These are phyloP conservation scores for Dicentrarchus labrax DNA, from an alignment of 2,113 vertebrate genomes.

Conservation along the genomic window DNA sequence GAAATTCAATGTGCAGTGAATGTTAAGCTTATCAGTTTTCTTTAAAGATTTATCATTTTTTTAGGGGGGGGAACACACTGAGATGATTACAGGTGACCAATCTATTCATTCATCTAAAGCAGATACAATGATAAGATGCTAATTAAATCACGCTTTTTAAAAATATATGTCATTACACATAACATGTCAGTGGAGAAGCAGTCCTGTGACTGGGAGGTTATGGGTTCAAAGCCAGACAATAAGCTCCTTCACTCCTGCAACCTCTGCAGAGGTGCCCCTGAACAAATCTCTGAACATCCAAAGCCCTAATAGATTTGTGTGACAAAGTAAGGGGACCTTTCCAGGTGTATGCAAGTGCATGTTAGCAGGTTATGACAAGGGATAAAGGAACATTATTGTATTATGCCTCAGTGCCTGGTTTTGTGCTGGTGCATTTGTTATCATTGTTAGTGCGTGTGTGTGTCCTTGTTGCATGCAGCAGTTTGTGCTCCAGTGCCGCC, in stretches of 20 bases:
- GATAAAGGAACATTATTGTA: neutral
- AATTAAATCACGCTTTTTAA: constrained; percentile 46
- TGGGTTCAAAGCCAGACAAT: neutral
- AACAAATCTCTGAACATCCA: constrained; percentile 6
- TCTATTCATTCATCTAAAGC: constrained; percentile 52
- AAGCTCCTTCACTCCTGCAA: neutral
- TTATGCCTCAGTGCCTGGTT: neutral
- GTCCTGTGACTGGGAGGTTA: neutral
- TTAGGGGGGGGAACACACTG: neutral
- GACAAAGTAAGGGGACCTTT: neutral
- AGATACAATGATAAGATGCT: constrained; percentile 28
- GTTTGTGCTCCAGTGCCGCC: constrained; percentile 27
- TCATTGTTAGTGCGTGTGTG: neutral
- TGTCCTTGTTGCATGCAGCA: constrained; percentile 8
- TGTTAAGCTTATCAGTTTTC: constrained; percentile 57
- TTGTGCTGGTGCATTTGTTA: neutral
- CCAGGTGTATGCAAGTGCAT: neutral
- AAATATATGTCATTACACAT: constrained; percentile 12
- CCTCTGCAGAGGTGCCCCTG: constrained; percentile 12
- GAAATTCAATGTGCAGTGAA: constrained; percentile 60
- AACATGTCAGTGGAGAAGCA: neutral
- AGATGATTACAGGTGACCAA: constrained; percentile 47
- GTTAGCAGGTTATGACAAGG: neutral
- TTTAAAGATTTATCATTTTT: constrained; percentile 49
- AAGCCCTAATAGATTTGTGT: neutral